Evolutionary conservation across 2,113 vertebrate species (phyloP).

Genomic region (Oenanthe oenanthe): DNA sequence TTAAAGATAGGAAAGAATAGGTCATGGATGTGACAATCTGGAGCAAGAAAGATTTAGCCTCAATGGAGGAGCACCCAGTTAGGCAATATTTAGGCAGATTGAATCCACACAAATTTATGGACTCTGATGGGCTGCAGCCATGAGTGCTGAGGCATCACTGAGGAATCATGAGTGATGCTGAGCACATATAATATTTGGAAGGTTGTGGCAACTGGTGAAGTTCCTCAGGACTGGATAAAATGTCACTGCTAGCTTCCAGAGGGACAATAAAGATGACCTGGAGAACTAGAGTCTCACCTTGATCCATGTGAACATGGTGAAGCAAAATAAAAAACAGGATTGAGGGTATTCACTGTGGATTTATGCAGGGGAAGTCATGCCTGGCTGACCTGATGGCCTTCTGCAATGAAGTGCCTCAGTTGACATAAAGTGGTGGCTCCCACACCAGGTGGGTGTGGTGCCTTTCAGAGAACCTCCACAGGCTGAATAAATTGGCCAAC

Average conservation of each 20-base stretch:
- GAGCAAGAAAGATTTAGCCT: background rate
- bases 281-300: background rate
- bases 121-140: background rate
- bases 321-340: background rate
- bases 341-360: background rate
- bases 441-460: background rate
- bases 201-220: accelerated
- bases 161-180: background rate
- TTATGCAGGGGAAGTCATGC: background rate
- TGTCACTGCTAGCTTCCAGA: background rate
- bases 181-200: background rate
- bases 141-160: background rate
- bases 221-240: background rate
- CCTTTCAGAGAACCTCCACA: background rate
- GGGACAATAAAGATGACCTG: background rate
- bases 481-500: background rate
- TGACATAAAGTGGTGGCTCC: accelerated
- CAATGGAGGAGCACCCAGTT: background rate
- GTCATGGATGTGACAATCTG: background rate
- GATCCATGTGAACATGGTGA: background rate
- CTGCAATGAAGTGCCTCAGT: background rate
- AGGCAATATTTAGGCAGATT: background rate
- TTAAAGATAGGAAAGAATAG: background rate
- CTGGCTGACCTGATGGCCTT: background rate
- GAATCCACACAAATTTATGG: background rate